These are phyloP conservation scores for Myotis pilosus DNA, from an alignment of 2,797 vertebrate genomes.

Conservation along the genomic window DNA sequence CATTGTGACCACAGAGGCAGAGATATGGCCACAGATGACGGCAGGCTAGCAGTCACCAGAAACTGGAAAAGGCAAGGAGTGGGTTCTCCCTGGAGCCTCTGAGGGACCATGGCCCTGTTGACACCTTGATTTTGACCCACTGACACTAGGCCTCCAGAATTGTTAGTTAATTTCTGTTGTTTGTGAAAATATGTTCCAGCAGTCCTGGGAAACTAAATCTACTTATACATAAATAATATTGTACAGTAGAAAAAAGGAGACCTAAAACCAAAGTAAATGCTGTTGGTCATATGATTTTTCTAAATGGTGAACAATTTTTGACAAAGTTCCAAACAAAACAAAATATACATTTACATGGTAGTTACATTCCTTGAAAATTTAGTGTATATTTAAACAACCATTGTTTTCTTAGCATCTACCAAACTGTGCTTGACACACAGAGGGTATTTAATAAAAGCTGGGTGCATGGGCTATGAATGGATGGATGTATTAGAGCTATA, in stretches of 20 bases:
- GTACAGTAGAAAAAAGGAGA: conserved; percentile 10
- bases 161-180: background rate
- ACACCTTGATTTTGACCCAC: background rate
- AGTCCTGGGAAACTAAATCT: background rate
- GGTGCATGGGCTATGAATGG: background rate
- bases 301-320: conserved; percentile 15
- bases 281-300: conserved; percentile 12
- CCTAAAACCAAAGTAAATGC: conserved; percentile 13
- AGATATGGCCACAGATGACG: background rate
- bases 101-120: background rate
- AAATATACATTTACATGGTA: background rate
- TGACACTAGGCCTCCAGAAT: background rate
- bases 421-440: background rate
- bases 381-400: background rate
- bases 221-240: background rate
- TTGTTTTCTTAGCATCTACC: conserved; percentile 13
- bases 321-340: conserved; percentile 35
- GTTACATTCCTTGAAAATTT: conserved; percentile 12
- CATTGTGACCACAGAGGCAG: background rate
- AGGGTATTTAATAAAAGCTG: conserved; percentile 7
- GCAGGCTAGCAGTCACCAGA: background rate
- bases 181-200: background rate
- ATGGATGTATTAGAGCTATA: background rate
- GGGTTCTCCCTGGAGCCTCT: background rate
- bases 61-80: background rate